Conservation (phyloP, 2,113 vertebrate genomes). For the Albula glossodonta region DNA sequence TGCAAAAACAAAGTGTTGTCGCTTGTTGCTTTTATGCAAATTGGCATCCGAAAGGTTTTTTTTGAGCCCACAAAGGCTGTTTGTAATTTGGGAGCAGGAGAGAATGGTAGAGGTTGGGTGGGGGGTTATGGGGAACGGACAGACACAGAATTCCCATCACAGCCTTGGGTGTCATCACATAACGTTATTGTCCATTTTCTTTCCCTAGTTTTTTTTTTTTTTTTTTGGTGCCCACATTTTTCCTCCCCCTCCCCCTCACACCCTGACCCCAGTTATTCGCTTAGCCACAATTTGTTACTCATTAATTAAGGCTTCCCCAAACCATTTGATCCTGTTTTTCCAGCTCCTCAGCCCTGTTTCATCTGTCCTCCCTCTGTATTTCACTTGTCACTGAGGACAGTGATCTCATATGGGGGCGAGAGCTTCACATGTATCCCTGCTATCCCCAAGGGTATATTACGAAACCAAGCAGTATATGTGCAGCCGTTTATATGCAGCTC, state of each 20-base stretch:
- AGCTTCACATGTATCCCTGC: constrained; percentile 1
- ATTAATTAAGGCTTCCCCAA: constrained; percentile 56
- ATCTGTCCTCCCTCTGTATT: constrained; percentile 43
- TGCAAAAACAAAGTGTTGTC: constrained; percentile 61
- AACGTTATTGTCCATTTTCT: constrained; percentile 48
- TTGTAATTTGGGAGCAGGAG: constrained; percentile 59
- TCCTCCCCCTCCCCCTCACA: constrained; percentile 46
- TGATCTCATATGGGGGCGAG: constrained; percentile 44
- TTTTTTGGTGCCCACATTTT: constrained; percentile 20
- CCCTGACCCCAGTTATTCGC: constrained; percentile 57
- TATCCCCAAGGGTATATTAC: constrained; percentile 28
- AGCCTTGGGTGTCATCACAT: constrained; percentile 52
- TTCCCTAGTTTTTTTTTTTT: constrained; percentile 16
- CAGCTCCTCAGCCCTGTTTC: constrained; percentile 14
- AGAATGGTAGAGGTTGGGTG: constrained; percentile 63
- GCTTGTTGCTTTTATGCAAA: constrained; percentile 77
- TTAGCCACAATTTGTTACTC: constrained; percentile 58
- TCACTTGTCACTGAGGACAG: constrained; percentile 40
- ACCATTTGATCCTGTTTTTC: constrained; percentile 20
- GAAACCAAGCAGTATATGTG: background rate
- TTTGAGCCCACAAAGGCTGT: constrained; percentile 62
- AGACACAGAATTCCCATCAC: constrained; percentile 69
- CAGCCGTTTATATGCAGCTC: background rate
- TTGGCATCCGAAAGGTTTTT: constrained; percentile 66
- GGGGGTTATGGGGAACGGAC: constrained; percentile 73